Percentiles rank a stretch among this genome's conserved stretches.
Conservation (phyloP, 2,888 invertebrate genomes). For the Dynastes hyllus region DNA sequence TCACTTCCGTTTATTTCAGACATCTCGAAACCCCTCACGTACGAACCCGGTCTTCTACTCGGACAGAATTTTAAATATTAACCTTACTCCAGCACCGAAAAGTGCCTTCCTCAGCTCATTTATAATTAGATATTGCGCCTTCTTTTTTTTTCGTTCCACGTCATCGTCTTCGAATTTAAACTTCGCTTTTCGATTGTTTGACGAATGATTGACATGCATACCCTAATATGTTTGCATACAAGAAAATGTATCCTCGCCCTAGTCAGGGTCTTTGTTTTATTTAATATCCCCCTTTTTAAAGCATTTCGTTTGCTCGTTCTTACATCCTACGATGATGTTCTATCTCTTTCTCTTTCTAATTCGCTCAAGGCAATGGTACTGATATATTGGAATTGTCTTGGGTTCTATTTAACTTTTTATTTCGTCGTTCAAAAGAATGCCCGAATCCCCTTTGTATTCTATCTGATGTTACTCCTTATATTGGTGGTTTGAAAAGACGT, state of each 20-base stretch:
- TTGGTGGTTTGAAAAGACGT: neutral
- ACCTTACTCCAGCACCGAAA: conserved; percentile 52
- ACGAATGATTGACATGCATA: conserved; percentile 41
- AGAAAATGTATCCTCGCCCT: conserved; percentile 53
- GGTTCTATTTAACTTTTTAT: conserved; percentile 61
- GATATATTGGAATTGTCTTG: conserved; percentile 61
- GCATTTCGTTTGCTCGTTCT: conserved; percentile 42
- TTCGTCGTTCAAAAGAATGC: conserved; percentile 54
- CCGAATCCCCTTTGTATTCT: conserved; percentile 48
- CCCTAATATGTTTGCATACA: conserved; percentile 53
- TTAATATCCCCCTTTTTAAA: conserved; percentile 48
- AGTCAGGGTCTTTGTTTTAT: conserved; percentile 52
- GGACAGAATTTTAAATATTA: conserved; percentile 59
- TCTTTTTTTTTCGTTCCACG: neutral
- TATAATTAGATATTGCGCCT: conserved; percentile 51
- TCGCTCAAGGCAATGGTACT: conserved; percentile 55
- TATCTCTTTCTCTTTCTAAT: conserved; percentile 50
- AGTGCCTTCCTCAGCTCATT: conserved; percentile 43
- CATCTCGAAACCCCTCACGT: conserved; percentile 44
- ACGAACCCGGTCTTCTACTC: conserved; percentile 40
- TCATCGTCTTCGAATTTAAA: conserved; percentile 1
- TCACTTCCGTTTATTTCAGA: conserved; percentile 54
- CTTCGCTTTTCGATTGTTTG: conserved; percentile 15
- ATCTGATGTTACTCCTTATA: conserved; percentile 4
- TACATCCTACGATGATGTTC: conserved; percentile 20